These are phyloP conservation scores for Oithona nana DNA, from an alignment of 2,888 invertebrate species.

Conservation along the genomic window DNA sequence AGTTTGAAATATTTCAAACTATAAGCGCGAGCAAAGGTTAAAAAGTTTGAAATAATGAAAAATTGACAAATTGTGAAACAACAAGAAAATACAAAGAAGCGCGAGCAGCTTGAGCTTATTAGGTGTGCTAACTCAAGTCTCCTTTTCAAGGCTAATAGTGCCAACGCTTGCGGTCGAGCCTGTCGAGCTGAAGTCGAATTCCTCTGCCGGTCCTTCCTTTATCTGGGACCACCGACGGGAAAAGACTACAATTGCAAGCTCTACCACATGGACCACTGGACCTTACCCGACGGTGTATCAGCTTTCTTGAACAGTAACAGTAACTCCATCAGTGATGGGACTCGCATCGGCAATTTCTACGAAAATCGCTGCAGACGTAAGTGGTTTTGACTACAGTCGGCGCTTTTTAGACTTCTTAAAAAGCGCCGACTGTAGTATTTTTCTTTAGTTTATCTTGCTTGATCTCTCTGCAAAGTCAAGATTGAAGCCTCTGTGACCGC, in stretches of 20 bases:
- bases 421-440: too few relatives aligned
- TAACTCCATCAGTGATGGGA: slow-evolving; percentile 46
- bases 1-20: too few relatives aligned
- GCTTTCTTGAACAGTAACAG: slow-evolving; percentile 52
- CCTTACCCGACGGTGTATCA: slow-evolving; percentile 74
- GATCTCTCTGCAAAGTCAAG: too few relatives aligned
- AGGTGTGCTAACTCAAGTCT: too few relatives aligned
- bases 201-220: slow-evolving; percentile 60
- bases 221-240: slow-evolving; percentile 22
- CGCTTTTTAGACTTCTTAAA: too few relatives aligned
- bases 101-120: too few relatives aligned
- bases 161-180: slow-evolving; percentile 67
- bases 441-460: too few relatives aligned
- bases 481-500: not conserved
- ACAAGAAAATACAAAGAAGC: too few relatives aligned
- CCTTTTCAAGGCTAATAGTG: slow-evolving; percentile 48
- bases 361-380: slow-evolving; percentile 79
- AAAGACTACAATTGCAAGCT: slow-evolving; percentile 68
- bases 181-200: slow-evolving; percentile 86
- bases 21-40: too few relatives aligned
- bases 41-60: too few relatives aligned
- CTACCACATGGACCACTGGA: slow-evolving; percentile 78
- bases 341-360: slow-evolving; percentile 67
- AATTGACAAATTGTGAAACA: too few relatives aligned
- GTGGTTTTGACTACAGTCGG: too few relatives aligned